Evolutionary conservation across 2,113 vertebrate species (phyloP), one percentile per base, ranked within the genome.

Genomic region (Lepidiolamprologus cunningtoni): DNA sequence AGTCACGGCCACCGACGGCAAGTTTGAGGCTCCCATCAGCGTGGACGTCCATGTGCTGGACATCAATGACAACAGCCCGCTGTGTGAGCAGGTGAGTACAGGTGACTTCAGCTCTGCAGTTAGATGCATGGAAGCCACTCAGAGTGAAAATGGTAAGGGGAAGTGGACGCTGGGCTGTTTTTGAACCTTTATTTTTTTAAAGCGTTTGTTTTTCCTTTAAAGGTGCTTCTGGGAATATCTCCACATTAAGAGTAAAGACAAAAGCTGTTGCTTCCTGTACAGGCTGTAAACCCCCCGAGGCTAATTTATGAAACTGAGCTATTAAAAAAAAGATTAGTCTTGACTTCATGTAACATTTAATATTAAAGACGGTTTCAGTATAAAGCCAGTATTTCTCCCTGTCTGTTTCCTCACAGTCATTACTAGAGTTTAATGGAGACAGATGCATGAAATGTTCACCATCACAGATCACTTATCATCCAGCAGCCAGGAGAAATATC

Each of bases 1-100:
- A 82, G 95, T 99, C 89, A 97, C 96, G 5, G 98, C 97, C 12
- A 99, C 98, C 0, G 99, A 99, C 40, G 99, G 99, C 80, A 98
- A 97, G 90, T 99, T 98, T 82, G 97, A 99, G 93, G 96, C 97
- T 31, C 96, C 96, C 0, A 96, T 97, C 0, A 93, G 93, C 1
- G 97, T 98, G 68, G 97, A 99, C 80, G 91, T 99, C 89, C 97
- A 97, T 23, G 97, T 99, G 79, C 91, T 99, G 91, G 99, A 99
- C 92, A 96, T 98, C 94, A 99, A 99, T 42, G 99, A 99, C 94
- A 99, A 99, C 95, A 98, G 96, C 84, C 99, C 98, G 0, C 95
- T 97, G 87, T 99, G 98, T n/a, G 96, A 97, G 14, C 97, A 99
- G 98, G 99, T 99, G 76, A 81, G 87, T 68, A 68, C 61, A 68